phyloP scores from a whole-genome alignment of 2,888 invertebrate species.

The Tachina grossa region DNA sequence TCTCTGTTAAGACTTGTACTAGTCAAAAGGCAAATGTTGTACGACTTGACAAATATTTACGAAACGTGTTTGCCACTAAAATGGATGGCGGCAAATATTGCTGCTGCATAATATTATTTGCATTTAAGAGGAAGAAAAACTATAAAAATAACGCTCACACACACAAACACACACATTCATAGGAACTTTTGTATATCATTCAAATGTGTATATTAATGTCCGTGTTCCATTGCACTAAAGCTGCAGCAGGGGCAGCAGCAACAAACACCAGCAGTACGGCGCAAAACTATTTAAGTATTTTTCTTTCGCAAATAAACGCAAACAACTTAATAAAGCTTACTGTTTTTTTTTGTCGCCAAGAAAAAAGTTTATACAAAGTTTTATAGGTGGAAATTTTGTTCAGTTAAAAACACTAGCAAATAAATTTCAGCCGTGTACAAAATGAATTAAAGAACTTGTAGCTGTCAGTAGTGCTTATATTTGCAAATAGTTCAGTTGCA shows the following conservation, averaged over 20 bases:
- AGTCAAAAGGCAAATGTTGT: constrained; percentile 73
- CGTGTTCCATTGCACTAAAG: constrained; percentile 3
- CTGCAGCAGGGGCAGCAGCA: neutral
- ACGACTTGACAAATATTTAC: constrained; percentile 77
- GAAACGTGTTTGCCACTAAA: constrained; percentile 76
- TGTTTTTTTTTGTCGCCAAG: neutral
- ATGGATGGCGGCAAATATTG: constrained; percentile 64
- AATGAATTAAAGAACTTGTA: constrained; percentile 1
- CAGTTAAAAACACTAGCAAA: neutral
- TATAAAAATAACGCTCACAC: neutral
- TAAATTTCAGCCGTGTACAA: neutral
- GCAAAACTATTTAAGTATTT: constrained; percentile 60
- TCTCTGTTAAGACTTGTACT: constrained; percentile 27
- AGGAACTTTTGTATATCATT: neutral
- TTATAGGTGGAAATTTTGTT: neutral
- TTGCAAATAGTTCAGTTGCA: neutral
- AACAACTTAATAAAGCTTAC: constrained; percentile 63
- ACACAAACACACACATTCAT: neutral
- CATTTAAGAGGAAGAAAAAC: constrained; percentile 28
- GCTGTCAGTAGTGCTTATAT: neutral
- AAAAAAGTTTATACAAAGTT: neutral
- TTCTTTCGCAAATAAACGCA: constrained; percentile 30
- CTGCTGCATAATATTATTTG: constrained; percentile 63
- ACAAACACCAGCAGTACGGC: neutral
- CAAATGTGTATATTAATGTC: constrained; percentile 25